Evolutionary conservation across 2,113 vertebrate genomes (phyloP).

Genomic region (Bostrychus sinensis): DNA sequence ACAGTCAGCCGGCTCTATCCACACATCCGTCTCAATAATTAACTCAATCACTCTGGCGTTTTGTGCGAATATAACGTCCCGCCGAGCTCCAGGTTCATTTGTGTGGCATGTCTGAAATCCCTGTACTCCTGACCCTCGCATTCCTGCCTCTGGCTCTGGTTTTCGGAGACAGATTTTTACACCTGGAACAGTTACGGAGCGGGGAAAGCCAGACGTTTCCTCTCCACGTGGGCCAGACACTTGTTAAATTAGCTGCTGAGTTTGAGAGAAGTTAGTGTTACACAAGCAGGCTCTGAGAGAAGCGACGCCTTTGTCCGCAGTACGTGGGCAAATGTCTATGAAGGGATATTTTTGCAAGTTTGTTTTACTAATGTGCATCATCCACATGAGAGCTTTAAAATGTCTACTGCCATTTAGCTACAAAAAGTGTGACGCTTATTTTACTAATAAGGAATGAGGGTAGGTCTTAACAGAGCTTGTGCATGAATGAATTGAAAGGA

Average conservation of each 20-base stretch:
- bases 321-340: too few relatives aligned
- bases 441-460: too few relatives aligned
- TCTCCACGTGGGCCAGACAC: neutral
- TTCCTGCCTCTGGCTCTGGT: neutral
- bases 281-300: too few relatives aligned
- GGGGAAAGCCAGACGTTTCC: slow-evolving; percentile 8
- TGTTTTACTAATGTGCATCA: too few relatives aligned
- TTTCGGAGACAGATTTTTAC: neutral
- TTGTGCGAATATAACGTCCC: neutral
- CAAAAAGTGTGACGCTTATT: too few relatives aligned
- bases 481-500: too few relatives aligned
- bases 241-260: neutral
- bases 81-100: neutral
- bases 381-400: too few relatives aligned
- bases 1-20: neutral
- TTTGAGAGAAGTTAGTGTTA: too few relatives aligned
- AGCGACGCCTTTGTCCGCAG: too few relatives aligned
- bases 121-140: neutral
- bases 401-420: too few relatives aligned
- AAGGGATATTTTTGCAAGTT: too few relatives aligned
- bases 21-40: neutral
- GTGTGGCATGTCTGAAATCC: neutral
- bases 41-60: neutral
- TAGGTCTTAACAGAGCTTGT: too few relatives aligned
- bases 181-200: neutral